phyloP scores from a whole-genome alignment of 2,888 invertebrate species.

The Orthosia cruda region DNA sequence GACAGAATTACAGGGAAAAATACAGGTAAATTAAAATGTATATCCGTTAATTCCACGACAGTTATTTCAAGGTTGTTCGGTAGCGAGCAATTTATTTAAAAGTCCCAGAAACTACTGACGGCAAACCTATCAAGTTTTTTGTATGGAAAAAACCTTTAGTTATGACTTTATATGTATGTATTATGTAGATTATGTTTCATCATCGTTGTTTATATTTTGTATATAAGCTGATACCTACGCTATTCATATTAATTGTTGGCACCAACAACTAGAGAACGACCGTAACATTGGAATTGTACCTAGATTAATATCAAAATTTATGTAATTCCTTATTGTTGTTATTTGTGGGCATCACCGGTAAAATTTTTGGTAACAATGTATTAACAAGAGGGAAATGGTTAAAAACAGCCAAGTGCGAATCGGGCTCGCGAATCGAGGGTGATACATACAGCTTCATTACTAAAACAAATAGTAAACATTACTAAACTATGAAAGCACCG shows the following conservation, averaged over 20 bases:
- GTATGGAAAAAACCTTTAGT: slow-evolving; percentile 16
- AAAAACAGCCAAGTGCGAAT: too few relatives aligned
- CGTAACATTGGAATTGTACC: background rate
- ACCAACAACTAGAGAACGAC: slow-evolving; percentile 4
- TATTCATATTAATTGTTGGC: slow-evolving; percentile 7
- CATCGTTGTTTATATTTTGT: slow-evolving; percentile 28
- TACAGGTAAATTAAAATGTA: background rate
- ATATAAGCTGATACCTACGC: slow-evolving; percentile 2
- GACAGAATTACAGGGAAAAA: background rate
- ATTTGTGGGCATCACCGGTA: too few relatives aligned
- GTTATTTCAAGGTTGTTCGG: slow-evolving; percentile 24
- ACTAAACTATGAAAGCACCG: too few relatives aligned
- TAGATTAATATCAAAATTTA: slow-evolving; percentile 1
- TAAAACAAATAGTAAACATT: too few relatives aligned
- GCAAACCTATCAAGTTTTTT: slow-evolving; percentile 10
- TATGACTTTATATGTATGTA: background rate
- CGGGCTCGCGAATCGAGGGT: too few relatives aligned
- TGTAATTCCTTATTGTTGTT: background rate
- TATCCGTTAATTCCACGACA: background rate
- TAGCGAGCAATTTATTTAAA: background rate
- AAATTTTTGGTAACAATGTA: too few relatives aligned
- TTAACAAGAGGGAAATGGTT: too few relatives aligned
- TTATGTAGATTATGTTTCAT: slow-evolving; percentile 27
- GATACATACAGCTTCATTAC: too few relatives aligned
- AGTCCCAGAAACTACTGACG: background rate